Evolutionary conservation across 2,113 vertebrate species (phyloP), one percentile per base, ranked within the genome.

Genomic region (Scalopus aquaticus): DNA sequence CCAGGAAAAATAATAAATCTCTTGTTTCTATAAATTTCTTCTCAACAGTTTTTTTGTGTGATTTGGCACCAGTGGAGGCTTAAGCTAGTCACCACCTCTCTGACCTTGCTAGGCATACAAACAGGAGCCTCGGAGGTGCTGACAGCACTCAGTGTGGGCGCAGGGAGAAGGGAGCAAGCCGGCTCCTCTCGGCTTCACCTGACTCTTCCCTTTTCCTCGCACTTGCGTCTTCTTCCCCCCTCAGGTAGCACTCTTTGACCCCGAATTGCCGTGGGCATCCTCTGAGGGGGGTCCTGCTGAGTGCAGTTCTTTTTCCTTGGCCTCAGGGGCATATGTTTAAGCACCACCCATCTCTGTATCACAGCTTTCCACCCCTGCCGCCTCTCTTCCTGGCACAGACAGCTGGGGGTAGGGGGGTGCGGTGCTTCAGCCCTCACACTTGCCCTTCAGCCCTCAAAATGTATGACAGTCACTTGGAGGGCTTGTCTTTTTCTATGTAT

Each of bases 1-100:
- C 46, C 42, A 46, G 62, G 73, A 64, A 73, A 92, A 92, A 85
- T 84, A 73, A 82, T 85, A 91, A 87, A 64, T 42, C 64, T 42
- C 77, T 92, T 95, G 39, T 92, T 87, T 49, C 44, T 90, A 0
- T 65, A 28, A 77, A 80, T 88, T 92, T 83, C 37, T 80, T 60
- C 62, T 91, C 51, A 39, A 49, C 44, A 26, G 22, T 13, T 51
- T 93, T 93, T n/a, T 60, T 78, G 28, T 44, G 62, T 90, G 70
- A 39, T 77, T 51, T 87, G 72, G 26, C 1, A 4, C 44, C 3
- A 0, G 11, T 69, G 22, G 88, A 74, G 39, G 60, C 51, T 7
- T 26, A 8, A 58, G 65, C 6, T 20, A 2, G 20, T 72, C 80
- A 62, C 35, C 9, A 35, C 28, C 54, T 56, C 64, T 39, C 22